Evolutionary conservation across 2,113 vertebrate species (phyloP).

Genomic region (Leucoraja erinaceus): DNA sequence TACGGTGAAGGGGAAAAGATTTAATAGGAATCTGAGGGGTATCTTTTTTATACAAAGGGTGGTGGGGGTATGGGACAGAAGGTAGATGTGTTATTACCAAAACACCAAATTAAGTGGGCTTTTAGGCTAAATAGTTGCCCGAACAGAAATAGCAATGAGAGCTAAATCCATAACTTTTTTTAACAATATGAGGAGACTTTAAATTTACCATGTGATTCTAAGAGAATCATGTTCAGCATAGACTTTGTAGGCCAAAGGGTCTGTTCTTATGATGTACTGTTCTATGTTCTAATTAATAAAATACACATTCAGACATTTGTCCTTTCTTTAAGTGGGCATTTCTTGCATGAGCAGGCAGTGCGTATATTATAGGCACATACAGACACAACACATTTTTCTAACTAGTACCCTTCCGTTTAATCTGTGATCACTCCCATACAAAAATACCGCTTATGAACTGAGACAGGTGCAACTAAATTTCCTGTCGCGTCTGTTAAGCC

Average conservation of each 20-base stretch:
- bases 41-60: too few relatives aligned
- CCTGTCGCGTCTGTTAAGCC: slow-evolving; percentile 31
- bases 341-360: neutral
- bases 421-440: slow-evolving; percentile 1
- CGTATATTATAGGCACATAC: neutral
- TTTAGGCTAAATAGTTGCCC: neutral
- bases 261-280: too few relatives aligned
- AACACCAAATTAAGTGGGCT: neutral
- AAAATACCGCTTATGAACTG: neutral
- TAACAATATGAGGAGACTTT: neutral
- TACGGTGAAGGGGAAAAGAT: too few relatives aligned
- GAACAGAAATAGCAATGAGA: neutral
- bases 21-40: too few relatives aligned
- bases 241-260: too few relatives aligned
- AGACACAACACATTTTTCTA: neutral
- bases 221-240: too few relatives aligned
- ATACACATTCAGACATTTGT: neutral
- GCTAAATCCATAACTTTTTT: neutral
- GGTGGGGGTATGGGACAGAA: neutral
- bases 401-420: neutral
- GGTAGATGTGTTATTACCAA: neutral
- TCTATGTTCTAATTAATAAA: neutral
- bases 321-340: neutral
- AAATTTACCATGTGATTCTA: neutral
- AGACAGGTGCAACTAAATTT: slow-evolving; percentile 31